phyloP scores from a whole-genome alignment of 2,113 vertebrate genomes.

The Silurus asotus region DNA sequence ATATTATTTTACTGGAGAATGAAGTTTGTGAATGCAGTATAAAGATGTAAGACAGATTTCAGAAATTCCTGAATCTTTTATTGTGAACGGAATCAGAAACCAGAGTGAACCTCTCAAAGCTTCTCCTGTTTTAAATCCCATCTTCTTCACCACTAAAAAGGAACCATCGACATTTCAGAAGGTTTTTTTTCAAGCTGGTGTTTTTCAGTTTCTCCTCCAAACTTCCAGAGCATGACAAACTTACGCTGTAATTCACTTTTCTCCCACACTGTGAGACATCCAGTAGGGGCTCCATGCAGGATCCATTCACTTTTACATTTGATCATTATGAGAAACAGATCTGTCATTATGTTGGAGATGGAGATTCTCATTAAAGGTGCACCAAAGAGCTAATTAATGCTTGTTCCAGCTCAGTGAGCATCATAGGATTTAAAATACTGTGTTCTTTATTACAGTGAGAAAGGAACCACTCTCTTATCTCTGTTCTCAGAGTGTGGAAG shows the following conservation, averaged over 20 bases:
- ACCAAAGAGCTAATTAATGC: conserved; percentile 40
- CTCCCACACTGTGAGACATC: neutral
- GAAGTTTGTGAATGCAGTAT: neutral
- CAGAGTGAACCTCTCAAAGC: neutral
- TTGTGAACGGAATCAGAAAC: neutral
- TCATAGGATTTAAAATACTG: neutral
- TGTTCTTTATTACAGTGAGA: neutral
- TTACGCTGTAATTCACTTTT: neutral
- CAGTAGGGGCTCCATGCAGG: neutral
- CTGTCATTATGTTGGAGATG: conserved; percentile 29
- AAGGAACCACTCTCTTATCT: neutral
- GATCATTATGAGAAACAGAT: conserved; percentile 22
- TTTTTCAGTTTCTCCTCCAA: neutral
- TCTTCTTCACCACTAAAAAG: neutral
- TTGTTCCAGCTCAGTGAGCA: neutral
- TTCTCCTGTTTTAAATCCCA: neutral
- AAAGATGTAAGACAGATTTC: neutral
- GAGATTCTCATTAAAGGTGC: conserved; percentile 42
- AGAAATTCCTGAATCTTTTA: neutral
- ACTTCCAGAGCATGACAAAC: neutral
- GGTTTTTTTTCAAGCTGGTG: neutral
- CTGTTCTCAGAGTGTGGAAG: conserved; percentile 88
- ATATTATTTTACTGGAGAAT: no score
- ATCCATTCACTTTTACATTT: conserved; percentile 1
- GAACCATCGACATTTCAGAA: neutral